Base-by-base conservation (phyloP, 2,113 vertebrate species). In the Daphoenositta chrysoptera region DNA sequence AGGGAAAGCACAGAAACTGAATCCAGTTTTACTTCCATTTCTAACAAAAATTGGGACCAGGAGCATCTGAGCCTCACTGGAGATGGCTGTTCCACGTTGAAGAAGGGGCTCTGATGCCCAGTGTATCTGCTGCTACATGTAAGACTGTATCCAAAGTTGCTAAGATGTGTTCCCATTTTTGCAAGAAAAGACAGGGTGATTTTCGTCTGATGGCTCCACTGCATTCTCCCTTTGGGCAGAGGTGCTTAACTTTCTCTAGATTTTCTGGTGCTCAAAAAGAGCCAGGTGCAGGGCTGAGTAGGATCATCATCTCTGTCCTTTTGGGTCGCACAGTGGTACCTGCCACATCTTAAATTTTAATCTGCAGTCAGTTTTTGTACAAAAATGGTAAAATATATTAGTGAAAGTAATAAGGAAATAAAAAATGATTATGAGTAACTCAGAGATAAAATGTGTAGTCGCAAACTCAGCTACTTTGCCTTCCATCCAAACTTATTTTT, bases 21-120 rank as follows among this genome's bases (percentile, higher is more conserved):
- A 88, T 69, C 85, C 87, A 88, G 48, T 68, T 97, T 94, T 95
- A 79, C 95, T 96, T 96, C 87, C 31, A 93, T 91, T 96, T 83
- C 44, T 93, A 82, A 90, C 35, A 85, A 66, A 66, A 83, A 90
- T 91, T 47, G 97, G 98, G 98, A 98, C 98, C 98, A 98, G 94
- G 87, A 93, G 76, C 87, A 94, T 48, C 91, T 96, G 88, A 87
- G 81, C 97, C 97, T 76, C 56, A 76, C 90, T 87, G 72, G 82
- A 94, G 57, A 93, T 70, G 63, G 42, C 66, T 81, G 64, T 92
- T 93, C 50, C 90, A 86, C 15, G 10, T 76, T 83, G 91, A 89
- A 78, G 40, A 83, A 86, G 68, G 56, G 76, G 94, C 90, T 97
- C 81, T 73, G 83, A 95, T 80, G 87, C 71, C 91, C 75, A 92